Evolutionary conservation across 2,797 vertebrate genomes (phyloP).

Genomic region (Cetoscarus ocellatus): DNA sequence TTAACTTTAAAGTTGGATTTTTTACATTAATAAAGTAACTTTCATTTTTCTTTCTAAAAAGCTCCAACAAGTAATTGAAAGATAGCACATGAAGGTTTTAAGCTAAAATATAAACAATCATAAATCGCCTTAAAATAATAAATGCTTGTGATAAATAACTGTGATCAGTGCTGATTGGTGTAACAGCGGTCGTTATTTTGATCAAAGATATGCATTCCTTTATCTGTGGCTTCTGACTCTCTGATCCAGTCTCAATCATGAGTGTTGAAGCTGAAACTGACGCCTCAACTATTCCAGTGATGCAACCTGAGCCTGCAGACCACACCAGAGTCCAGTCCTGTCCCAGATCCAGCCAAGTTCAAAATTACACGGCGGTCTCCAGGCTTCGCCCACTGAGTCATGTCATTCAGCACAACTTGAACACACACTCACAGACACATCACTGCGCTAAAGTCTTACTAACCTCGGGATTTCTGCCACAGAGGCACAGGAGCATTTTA

Average conservation of each 20-base stretch:
- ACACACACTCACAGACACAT: conserved; percentile 47
- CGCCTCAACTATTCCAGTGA: conserved; percentile 28
- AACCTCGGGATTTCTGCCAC: conserved; percentile 50
- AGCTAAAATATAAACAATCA: too few species aligned
- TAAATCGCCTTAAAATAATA: too few species aligned
- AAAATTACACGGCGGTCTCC: conserved; percentile 63
- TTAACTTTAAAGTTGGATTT: too few species aligned
- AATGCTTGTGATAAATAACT: too few species aligned
- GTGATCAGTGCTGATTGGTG: too few species aligned
- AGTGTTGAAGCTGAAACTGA: conserved; percentile 18
- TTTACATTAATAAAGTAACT: too few species aligned
- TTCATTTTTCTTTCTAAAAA: too few species aligned
- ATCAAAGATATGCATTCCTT: too few species aligned
- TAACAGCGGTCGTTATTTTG: too few species aligned
- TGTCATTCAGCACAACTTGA: conserved; percentile 59
- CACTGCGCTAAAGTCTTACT: conserved; percentile 47
- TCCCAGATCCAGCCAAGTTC: conserved; percentile 55
- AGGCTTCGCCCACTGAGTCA: conserved; percentile 69
- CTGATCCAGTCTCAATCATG: conserved; percentile 15
- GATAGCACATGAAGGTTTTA: too few species aligned
- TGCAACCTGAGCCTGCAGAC: conserved; percentile 35
- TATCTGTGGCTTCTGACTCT: background rate
- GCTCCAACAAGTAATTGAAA: too few species aligned
- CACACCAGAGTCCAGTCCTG: conserved; percentile 41
- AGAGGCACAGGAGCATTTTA: conserved; percentile 38